Percentiles rank a stretch among this genome's conserved stretches.
These are phyloP conservation scores for Elachura formosa DNA, from an alignment of 2,113 vertebrate species.

Conservation along the genomic window DNA sequence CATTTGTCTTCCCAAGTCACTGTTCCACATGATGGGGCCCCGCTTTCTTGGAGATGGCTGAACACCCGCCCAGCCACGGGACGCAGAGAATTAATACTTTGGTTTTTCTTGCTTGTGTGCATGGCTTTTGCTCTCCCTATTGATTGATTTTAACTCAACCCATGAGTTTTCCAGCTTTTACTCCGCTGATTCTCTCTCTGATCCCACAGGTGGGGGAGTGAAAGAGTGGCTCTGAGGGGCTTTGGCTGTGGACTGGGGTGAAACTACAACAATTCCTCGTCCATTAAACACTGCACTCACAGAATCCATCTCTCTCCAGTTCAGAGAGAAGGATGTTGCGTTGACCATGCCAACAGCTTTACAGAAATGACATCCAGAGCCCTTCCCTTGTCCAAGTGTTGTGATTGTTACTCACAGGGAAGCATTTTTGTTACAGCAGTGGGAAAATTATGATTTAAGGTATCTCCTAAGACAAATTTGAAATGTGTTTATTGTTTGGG, in stretches of 20 bases:
- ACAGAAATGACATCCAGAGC: background rate
- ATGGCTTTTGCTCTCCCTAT: background rate
- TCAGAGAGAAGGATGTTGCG: background rate
- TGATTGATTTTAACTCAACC: background rate
- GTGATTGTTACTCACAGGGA: background rate
- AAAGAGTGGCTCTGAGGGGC: background rate
- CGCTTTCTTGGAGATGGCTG: background rate
- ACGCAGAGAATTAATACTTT: background rate
- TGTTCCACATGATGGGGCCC: background rate
- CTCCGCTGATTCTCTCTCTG: background rate
- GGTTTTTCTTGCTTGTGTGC: background rate
- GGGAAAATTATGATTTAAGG: background rate
- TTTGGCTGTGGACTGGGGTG: background rate
- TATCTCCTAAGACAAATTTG: background rate
- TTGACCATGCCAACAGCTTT: background rate
- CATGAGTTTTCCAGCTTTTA: background rate
- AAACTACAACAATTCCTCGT: background rate
- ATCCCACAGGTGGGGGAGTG: background rate
- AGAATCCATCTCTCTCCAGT: background rate
- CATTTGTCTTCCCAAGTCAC: background rate
- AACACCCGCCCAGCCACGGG: background rate
- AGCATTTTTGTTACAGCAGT: background rate
- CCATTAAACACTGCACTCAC: background rate
- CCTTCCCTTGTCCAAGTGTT: background rate
- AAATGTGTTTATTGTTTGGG: background rate